phyloP scores from a whole-genome alignment of 23 tunicate species.

The Halocynthia roretzi region DNA sequence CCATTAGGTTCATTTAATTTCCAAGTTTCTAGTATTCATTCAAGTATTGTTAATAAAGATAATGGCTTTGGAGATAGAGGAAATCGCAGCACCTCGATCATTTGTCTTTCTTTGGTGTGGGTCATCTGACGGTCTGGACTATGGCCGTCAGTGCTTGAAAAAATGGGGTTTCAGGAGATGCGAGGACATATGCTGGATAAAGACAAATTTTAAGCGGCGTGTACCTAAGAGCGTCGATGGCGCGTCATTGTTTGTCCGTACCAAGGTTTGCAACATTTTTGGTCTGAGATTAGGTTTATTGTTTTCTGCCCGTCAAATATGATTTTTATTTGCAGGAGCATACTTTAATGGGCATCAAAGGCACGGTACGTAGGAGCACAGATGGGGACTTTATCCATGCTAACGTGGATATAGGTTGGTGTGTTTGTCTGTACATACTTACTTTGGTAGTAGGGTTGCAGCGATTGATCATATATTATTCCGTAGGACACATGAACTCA shows the following conservation, averaged over 20 bases:
- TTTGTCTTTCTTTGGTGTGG: slow-evolving; percentile 98
- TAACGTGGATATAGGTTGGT: slow-evolving; percentile 82
- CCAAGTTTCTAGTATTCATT: background rate
- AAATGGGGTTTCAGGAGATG: slow-evolving; percentile 94
- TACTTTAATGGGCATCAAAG: slow-evolving; percentile 95
- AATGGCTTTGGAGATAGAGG: slow-evolving; percentile 60
- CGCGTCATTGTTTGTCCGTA: slow-evolving; percentile 65
- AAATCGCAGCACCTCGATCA: slow-evolving; percentile 58
- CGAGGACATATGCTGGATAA: slow-evolving; percentile 99
- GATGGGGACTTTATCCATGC: slow-evolving; percentile 99
- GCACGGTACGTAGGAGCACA: slow-evolving; percentile 77
- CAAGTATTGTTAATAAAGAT: slow-evolving; percentile 11
- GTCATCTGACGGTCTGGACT: slow-evolving; percentile 88
- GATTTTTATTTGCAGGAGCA: slow-evolving; percentile 44
- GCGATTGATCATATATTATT: too few relatives aligned
- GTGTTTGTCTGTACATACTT: background rate
- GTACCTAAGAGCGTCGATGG: slow-evolving; percentile 20
- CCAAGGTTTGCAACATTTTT: slow-evolving; percentile 32
- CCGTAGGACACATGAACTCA: too few relatives aligned
- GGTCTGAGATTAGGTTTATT: background rate
- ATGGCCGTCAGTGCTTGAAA: slow-evolving; percentile 72
- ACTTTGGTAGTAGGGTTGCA: too few relatives aligned
- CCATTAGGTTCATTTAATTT: background rate
- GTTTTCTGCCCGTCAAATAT: background rate
- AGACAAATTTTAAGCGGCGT: slow-evolving; percentile 63